Evolutionary conservation across 2,797 vertebrate genomes (phyloP).

Genomic region (Synanceia verrucosa): DNA sequence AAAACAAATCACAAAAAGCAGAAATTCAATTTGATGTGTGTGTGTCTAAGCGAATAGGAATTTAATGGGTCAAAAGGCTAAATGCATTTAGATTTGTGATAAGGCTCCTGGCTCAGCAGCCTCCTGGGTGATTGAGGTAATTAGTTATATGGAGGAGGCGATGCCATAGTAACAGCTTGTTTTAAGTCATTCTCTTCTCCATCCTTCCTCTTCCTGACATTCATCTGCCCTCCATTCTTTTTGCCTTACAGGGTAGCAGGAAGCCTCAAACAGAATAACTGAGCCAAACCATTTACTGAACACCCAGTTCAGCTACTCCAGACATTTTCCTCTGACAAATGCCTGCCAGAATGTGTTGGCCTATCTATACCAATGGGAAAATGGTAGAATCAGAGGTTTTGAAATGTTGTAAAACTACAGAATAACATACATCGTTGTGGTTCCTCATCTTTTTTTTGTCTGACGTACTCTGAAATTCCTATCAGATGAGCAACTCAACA

Average conservation of each 20-base stretch:
- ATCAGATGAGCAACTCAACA: not conserved
- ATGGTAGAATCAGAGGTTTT: constrained; percentile 6
- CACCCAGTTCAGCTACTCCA: constrained; percentile 11
- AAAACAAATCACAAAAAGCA: not conserved
- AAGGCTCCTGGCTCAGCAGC: constrained; percentile 36
- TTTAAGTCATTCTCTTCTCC: constrained; percentile 19
- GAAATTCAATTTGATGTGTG: constrained; percentile 34
- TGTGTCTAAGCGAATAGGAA: constrained; percentile 24
- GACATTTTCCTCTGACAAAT: constrained; percentile 10
- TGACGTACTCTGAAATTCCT: not conserved
- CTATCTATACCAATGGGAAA: not conserved
- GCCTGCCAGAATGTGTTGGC: not conserved
- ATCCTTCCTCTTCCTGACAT: constrained; percentile 25
- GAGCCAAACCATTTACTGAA: constrained; percentile 30
- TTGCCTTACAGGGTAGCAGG: not conserved
- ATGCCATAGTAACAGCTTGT: constrained; percentile 42
- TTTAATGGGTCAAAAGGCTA: constrained; percentile 47
- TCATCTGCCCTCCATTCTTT: constrained; percentile 10
- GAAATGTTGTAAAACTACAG: not conserved
- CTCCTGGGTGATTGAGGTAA: constrained; percentile 48
- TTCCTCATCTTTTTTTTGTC: not conserved
- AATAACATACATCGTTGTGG: not conserved
- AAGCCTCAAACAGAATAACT: constrained; percentile 35
- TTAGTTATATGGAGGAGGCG: constrained; percentile 41
- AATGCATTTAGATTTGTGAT: constrained; percentile 57